Evolutionary conservation across 2,888 invertebrate species (phyloP).

Genomic region (Lepidocyrtoides sp.): DNA sequence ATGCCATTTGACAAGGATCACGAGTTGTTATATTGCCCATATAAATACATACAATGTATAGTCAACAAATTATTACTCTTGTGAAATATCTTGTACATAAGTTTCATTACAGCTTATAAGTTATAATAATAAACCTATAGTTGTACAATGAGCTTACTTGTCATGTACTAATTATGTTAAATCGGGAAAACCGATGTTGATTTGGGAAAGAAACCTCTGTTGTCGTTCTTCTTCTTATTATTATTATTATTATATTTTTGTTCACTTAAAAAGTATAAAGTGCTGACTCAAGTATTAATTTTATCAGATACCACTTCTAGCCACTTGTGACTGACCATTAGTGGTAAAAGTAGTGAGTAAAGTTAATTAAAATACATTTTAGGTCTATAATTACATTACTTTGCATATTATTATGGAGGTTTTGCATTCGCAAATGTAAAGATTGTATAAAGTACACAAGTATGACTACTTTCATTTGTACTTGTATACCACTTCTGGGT

Average conservation of each 20-base stretch:
- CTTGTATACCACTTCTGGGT: not conserved
- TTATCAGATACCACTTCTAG: not conserved
- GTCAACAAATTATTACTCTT: conserved; percentile 1
- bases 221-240: too few species aligned
- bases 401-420: conserved; percentile 24
- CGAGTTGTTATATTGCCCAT: not conserved
- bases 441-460: not conserved
- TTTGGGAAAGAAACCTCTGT: conserved; percentile 49
- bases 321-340: conserved; percentile 29
- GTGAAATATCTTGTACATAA: not conserved
- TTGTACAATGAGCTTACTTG: conserved; percentile 30
- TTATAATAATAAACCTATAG: not conserved
- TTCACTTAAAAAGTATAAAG: not conserved
- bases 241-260: not conserved
- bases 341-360: conserved; percentile 7
- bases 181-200: conserved; percentile 62
- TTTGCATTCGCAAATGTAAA: not conserved
- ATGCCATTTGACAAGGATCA: too few species aligned
- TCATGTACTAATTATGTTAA: conserved; percentile 72
- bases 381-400: not conserved
- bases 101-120: not conserved
- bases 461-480: not conserved
- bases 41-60: not conserved
- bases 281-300: not conserved
- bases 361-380: conserved; percentile 46